Evolutionary conservation across 1,140 invertebrate genomes (phyloP), one percentile per base, ranked within the genome.

Genomic region (Ostrea edulis): DNA sequence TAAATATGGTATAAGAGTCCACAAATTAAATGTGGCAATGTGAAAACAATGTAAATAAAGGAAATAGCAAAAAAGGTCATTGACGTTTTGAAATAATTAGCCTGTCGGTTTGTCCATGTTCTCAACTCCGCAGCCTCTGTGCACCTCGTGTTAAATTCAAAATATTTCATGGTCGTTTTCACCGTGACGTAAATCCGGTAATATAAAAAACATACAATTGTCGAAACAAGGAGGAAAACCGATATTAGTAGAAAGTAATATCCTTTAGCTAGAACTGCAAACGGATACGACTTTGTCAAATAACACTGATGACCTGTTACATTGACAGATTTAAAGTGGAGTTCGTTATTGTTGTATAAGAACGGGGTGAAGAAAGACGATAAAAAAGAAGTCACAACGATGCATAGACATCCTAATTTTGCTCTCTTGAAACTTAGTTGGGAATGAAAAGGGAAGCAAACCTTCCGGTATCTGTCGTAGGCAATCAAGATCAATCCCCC

Each of bases 41-140:
- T 71, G 35, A 82, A 83, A 4, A 87, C 14, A 11, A 87, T 65
- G 35, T 84, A 87, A 17, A 87, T 82, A 54, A 65, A 25, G 2
- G 86, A 84, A 12, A 87, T 84, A 14, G 84, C 71, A n/a, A 87
- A 71, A 77, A 87, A 87, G 0, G 86, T 87, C 5, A 84, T n/a
- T 8, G 86, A 84, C 4, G 86, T 87, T 22, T 87, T 87, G 12
- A 58, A 71, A 20, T 82, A 71, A 22, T 29, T 81, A 11, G 25
- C 17, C 22, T 81, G 25, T 35, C 44, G 0, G 71, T 11, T 35
- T 81, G 20, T 81, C 9, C 0, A 14, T 5, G 14, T 9, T 81
- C 4, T 81, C 9, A 12, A 14, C 14, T 35, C 25, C 14, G 71
- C n/a, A 4, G 25, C 20, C 35, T 84, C 55, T 44, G 22, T 55